Conservation (phyloP, 2,113 vertebrate genomes). For the Pipra filicauda region DNA sequence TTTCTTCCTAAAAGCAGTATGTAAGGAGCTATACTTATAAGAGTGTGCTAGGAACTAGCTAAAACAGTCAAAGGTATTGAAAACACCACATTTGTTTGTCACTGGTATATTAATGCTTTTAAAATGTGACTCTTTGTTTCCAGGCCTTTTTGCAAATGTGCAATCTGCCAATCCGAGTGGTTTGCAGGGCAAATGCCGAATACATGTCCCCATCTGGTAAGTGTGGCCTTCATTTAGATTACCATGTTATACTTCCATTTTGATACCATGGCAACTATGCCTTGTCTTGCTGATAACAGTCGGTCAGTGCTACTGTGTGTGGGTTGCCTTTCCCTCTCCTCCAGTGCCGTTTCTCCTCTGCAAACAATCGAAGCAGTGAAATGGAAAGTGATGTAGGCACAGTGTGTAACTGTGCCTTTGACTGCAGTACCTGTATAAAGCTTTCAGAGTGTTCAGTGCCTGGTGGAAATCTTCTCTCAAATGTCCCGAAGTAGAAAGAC, state of each 20-base stretch:
- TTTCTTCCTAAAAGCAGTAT: not conserved
- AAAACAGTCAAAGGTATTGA: not conserved
- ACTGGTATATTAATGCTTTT: constrained; percentile 23
- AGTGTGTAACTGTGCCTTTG: rapidly evolving
- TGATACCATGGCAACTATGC: constrained; percentile 75
- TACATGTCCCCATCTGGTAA: constrained; percentile 92
- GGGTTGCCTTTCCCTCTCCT: constrained; percentile 20
- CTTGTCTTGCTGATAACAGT: constrained; percentile 56
- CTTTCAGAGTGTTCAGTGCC: not conserved
- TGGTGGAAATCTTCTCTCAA: not conserved
- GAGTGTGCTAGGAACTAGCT: not conserved
- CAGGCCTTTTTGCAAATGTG: constrained; percentile 88
- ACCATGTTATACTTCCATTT: constrained; percentile 41
- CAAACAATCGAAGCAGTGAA: not conserved
- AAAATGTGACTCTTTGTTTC: constrained; percentile 62
- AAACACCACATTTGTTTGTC: not conserved
- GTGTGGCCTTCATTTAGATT: constrained; percentile 70
- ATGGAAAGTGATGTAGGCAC: not conserved
- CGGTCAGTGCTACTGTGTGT: not conserved
- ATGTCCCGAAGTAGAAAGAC: not conserved
- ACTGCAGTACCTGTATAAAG: not conserved
- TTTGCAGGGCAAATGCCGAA: constrained; percentile 84
- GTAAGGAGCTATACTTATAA: not conserved
- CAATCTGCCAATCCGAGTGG: constrained; percentile 84
- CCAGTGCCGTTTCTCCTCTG: not conserved